These are phyloP conservation scores for Polyommatus iphigenia DNA, from an alignment of 2,888 invertebrate genomes.

Conservation along the genomic window DNA sequence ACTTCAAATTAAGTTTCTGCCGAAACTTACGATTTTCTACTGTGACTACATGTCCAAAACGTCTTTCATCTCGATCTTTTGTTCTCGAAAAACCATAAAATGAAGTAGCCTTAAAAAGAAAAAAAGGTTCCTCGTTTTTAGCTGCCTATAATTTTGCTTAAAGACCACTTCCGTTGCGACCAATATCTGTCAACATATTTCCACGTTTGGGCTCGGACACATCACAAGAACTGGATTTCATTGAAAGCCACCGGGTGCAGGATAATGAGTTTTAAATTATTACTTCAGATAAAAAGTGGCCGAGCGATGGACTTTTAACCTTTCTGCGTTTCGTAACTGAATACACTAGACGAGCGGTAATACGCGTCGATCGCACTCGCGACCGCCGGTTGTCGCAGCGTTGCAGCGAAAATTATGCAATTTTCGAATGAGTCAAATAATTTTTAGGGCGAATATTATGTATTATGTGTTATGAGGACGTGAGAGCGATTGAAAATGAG, in stretches of 20 bases:
- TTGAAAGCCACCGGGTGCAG: slow-evolving; percentile 72
- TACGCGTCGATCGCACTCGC: slow-evolving; percentile 6
- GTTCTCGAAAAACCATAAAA: slow-evolving; percentile 46
- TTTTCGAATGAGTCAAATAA: slow-evolving; percentile 16
- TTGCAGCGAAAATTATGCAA: slow-evolving; percentile 25
- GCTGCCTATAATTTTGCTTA: slow-evolving; percentile 73
- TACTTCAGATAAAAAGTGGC: slow-evolving; percentile 75
- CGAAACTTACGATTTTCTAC: not conserved
- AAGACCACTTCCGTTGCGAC: slow-evolving; percentile 75
- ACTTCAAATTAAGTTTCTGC: not conserved
- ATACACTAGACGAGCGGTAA: slow-evolving; percentile 52
- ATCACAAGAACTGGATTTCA: slow-evolving; percentile 79
- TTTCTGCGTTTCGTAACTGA: slow-evolving; percentile 67
- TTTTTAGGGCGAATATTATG: slow-evolving; percentile 32
- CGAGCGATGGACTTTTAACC: slow-evolving; percentile 62
- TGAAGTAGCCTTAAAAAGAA: slow-evolving; percentile 55
- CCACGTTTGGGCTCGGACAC: slow-evolving; percentile 69
- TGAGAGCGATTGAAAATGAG: slow-evolving; percentile 32
- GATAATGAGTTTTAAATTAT: slow-evolving; percentile 79
- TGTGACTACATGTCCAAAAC: slow-evolving; percentile 23
- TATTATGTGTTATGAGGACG: slow-evolving; percentile 29
- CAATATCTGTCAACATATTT: slow-evolving; percentile 79
- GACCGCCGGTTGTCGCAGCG: not conserved
- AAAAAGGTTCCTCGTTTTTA: slow-evolving; percentile 63
- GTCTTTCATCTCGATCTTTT: slow-evolving; percentile 40